These are phyloP conservation scores for Hybos culiciformis DNA, from an alignment of 2,888 invertebrate species.

Conservation along the genomic window DNA sequence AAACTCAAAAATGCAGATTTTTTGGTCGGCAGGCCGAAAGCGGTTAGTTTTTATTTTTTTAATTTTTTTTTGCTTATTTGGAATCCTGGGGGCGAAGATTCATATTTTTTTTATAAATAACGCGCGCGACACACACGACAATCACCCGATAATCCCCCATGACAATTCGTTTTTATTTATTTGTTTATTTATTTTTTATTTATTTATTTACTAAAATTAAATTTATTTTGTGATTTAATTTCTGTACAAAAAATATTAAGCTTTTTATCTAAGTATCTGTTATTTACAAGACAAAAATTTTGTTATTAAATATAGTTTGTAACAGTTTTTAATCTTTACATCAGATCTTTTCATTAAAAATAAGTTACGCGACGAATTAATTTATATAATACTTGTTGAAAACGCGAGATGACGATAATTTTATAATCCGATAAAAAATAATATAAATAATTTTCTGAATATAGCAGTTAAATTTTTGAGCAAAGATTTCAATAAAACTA, in stretches of 20 bases:
- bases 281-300: too few species aligned
- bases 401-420: too few species aligned
- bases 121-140: constrained; percentile 26
- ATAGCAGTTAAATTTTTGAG: too few species aligned
- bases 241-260: constrained; percentile 9
- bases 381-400: too few species aligned
- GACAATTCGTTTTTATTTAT: constrained; percentile 14
- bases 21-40: constrained; percentile 17
- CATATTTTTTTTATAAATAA: constrained; percentile 15
- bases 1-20: constrained; percentile 6
- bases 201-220: constrained; percentile 13
- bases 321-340: too few species aligned
- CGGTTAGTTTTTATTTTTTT: constrained; percentile 11
- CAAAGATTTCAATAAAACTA: too few species aligned
- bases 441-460: too few species aligned
- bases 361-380: too few species aligned
- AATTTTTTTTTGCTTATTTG: constrained; percentile 15
- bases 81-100: constrained; percentile 35
- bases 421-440: too few species aligned
- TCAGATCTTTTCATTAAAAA: too few species aligned
- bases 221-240: constrained; percentile 14
- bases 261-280: constrained; percentile 7
- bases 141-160: constrained; percentile 25
- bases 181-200: constrained; percentile 15
- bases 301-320: too few species aligned